A percentile compares a stretch with the other conserved stretches of the same genome.
Evolutionary conservation across 2,888 invertebrate genomes (phyloP).

Genomic region (Polydesmus complanatus): DNA sequence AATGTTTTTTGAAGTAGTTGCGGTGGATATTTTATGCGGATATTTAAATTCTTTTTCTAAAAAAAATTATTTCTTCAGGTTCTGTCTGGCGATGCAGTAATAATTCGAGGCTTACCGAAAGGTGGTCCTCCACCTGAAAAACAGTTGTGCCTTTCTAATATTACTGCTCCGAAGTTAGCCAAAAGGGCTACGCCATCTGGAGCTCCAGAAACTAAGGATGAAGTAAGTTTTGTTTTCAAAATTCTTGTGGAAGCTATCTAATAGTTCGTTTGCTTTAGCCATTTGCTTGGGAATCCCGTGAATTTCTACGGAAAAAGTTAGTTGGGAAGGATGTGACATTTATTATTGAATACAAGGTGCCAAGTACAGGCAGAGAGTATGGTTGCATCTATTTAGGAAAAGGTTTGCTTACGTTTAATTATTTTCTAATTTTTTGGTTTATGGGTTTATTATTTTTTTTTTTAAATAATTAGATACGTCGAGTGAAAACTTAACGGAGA

Average conservation of each 20-base stretch:
- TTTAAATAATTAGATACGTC: slow-evolving; percentile 46
- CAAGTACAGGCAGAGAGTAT: slow-evolving; percentile 65
- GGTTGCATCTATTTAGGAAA: slow-evolving; percentile 74
- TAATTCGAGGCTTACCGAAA: slow-evolving; percentile 69
- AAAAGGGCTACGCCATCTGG: slow-evolving; percentile 44
- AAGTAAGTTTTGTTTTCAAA: slow-evolving; percentile 25
- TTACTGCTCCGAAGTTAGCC: slow-evolving; percentile 82
- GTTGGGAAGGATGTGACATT: slow-evolving; percentile 83
- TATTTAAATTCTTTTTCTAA: neutral
- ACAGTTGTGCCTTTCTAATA: slow-evolving; percentile 75
- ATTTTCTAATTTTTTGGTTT: neutral
- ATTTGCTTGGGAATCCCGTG: slow-evolving; percentile 94
- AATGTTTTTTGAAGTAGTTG: neutral
- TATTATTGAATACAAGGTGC: slow-evolving; percentile 59
- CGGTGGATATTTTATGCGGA: neutral
- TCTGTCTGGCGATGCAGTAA: slow-evolving; percentile 87
- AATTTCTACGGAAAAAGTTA: slow-evolving; percentile 80
- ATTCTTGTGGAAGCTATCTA: slow-evolving; percentile 2
- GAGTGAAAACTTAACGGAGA: slow-evolving; percentile 77
- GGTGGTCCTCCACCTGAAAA: slow-evolving; percentile 84
- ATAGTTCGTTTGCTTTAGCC: slow-evolving; percentile 43
- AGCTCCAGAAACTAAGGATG: slow-evolving; percentile 31
- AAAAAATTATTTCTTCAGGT: slow-evolving; percentile 47
- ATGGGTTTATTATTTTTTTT: neutral
- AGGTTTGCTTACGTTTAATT: slow-evolving; percentile 37